Base-by-base conservation (phyloP, 2,888 invertebrate species). In the Hypercompe scribonia region DNA sequence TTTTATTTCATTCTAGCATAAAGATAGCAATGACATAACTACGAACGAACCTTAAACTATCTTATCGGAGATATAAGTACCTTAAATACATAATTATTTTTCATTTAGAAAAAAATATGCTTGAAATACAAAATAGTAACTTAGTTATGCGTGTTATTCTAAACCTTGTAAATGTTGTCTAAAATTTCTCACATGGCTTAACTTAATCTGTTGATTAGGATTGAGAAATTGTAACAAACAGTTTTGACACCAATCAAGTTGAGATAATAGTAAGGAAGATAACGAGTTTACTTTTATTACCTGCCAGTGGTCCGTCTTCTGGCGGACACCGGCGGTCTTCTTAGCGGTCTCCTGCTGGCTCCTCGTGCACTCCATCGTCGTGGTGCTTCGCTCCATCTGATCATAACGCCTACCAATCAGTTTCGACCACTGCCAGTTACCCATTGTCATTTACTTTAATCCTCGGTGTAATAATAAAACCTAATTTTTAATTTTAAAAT, bases 231-330 rank as follows among this genome's bases (percentile, higher is more conserved):
- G 31, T 31, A 28, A 33, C 28, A 28, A 24, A 67, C 24, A 33
- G 31, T 67, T 24, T 28, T 46, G 28, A 50, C 18, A 54, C n/a
- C 50, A n/a, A n/a, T 54, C 50, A 7, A 21, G 18, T 46, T 1
- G 3, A n/a, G 50, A n/a, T 54, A 34, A n/a, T 1, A 54, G 34
- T 34, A 0, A 24, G 13, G 11, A 31, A 65, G 7, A 54, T 46
- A 15, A 28, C 34, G 10, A n/a, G 24, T 24, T 42, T 34, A 18
- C 36, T 36, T 28, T 69, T 70, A 67, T 68, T 96, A 97, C 97
- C 97, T 97, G 93, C 97, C 97, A 80, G 97, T 97, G 69, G 97
- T 97, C 85, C 97, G 93, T 88, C 97, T 93, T 70, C 97, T 90
- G 70, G 94, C 96, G 77, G 96, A 96, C 73, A 96, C 93, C 34